Conservation (phyloP, 2,888 invertebrate genomes). For the Lasioglossum vierecki region DNA sequence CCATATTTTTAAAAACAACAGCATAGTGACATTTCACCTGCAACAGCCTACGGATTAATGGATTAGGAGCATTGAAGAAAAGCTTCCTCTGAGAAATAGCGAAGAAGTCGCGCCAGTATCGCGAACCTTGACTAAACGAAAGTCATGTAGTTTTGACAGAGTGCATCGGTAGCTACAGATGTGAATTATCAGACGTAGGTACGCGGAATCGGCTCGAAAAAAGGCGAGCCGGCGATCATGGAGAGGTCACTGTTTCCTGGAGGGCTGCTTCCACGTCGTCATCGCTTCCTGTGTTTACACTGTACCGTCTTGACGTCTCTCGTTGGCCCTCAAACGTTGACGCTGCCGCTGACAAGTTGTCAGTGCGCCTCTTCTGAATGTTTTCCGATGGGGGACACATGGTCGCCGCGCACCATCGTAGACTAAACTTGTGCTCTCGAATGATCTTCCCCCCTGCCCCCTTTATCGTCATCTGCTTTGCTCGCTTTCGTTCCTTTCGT, state of each 20-base stretch:
- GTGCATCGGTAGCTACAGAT: slow-evolving; percentile 39
- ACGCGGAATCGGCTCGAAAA: slow-evolving; percentile 6
- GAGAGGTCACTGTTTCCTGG: slow-evolving; percentile 73
- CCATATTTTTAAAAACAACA: too few species aligned
- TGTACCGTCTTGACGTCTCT: slow-evolving; percentile 69
- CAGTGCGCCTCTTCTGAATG: slow-evolving; percentile 72
- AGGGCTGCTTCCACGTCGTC: slow-evolving; percentile 67
- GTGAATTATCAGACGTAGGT: slow-evolving; percentile 43
- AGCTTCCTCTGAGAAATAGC: not conserved
- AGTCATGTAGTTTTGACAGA: not conserved
- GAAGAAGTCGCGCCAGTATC: not conserved
- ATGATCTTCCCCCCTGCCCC: slow-evolving; percentile 7
- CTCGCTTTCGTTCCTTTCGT: slow-evolving; percentile 33
- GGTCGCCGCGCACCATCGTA: slow-evolving; percentile 70
- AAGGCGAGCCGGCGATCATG: slow-evolving; percentile 28
- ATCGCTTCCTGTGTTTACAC: slow-evolving; percentile 76
- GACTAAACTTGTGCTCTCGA: slow-evolving; percentile 68
- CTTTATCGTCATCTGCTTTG: not conserved
- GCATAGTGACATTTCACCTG: too few species aligned
- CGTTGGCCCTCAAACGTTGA: slow-evolving; percentile 69
- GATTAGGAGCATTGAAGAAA: not conserved
- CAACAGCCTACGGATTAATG: too few species aligned
- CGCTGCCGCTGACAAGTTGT: slow-evolving; percentile 77
- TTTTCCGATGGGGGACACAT: slow-evolving; percentile 75
- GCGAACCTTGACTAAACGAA: not conserved